Base-by-base conservation (phyloP, 2,797 vertebrate species). In the Kryptolebias ocellatus region DNA sequence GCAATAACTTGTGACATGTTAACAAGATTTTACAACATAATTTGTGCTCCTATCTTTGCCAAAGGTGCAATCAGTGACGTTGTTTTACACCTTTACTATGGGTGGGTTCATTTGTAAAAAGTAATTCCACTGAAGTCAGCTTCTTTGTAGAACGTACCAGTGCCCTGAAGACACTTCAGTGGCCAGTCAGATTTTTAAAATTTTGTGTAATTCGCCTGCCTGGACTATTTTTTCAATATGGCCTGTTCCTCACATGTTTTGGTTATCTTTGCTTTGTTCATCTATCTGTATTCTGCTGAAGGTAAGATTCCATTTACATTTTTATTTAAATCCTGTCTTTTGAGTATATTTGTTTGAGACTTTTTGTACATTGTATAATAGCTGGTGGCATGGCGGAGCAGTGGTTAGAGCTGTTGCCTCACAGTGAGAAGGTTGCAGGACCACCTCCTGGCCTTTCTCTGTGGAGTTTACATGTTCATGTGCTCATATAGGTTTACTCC, bases 241-340 rank as follows among this genome's bases (percentile, higher is more conserved):
- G 66, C 59, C 0, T 59, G 63, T 46, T 71, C 37, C 67, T 59
- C 46, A 58, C 6, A 17, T 28, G 20, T 62, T 7, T 20, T 74
- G 34, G 18, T 79, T 10, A 11, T 67, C 1, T 53, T 10, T 4
- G 29, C 64, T 52, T 42, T 79, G 10, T 11, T 74, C 6, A 14
- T 67, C 60, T 47, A 58, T 24, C 11, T 56, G 2, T 73, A 60
- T 68, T 64, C 63, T 24, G 27, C 60, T 17, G 7, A 71, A 28
- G 76, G 80, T 81, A 68, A 74, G 74, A 44, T 5, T 63, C 2
- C 12, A 24, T 42, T 37, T 12, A 56, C 55, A 17, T 27, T 24
- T 47, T 24, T 24, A 24, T 42, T 15, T 12, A 1, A 56, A 20
- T 20, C 18, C 34, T 56, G 4, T 17, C 44, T 45, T 45, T 15